Conservation (phyloP, 2,113 vertebrate genomes). For the Bufo gargarizans region DNA sequence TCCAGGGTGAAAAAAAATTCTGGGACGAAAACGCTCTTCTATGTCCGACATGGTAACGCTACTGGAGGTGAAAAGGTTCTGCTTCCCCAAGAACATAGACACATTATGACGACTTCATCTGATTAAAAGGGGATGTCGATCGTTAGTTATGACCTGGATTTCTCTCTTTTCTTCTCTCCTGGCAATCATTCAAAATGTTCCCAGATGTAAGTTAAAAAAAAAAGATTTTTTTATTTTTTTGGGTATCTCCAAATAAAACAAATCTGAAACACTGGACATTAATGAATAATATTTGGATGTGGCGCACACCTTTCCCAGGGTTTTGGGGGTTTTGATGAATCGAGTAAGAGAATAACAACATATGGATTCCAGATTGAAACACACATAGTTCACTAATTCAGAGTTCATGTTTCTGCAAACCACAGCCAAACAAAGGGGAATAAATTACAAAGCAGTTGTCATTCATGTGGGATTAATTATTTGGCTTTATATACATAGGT, state of each 20-base stretch:
- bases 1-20: neutral
- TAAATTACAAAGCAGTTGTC: slow-evolving; percentile 70
- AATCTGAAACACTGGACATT: slow-evolving; percentile 69
- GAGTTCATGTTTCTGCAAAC: slow-evolving; percentile 66
- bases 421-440: slow-evolving; percentile 65
- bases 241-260: slow-evolving; percentile 74
- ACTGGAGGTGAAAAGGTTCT: slow-evolving; percentile 76
- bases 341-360: slow-evolving; percentile 74
- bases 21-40: neutral
- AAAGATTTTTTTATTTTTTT: slow-evolving; percentile 58
- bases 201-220: slow-evolving; percentile 68
- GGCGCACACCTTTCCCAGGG: slow-evolving; percentile 63
- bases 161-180: slow-evolving; percentile 65
- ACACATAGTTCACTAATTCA: slow-evolving; percentile 65
- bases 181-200: slow-evolving; percentile 79
- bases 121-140: slow-evolving; percentile 82
- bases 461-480: slow-evolving; percentile 78
- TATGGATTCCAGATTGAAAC: slow-evolving; percentile 79
- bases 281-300: slow-evolving; percentile 70
- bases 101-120: slow-evolving; percentile 77
- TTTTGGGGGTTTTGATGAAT: slow-evolving; percentile 69
- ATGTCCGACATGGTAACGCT: slow-evolving; percentile 67
- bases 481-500: slow-evolving; percentile 74
- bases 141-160: slow-evolving; percentile 76
- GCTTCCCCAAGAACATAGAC: slow-evolving; percentile 73